phyloP scores from a whole-genome alignment of 2,113 vertebrate species.

The Oreochromis niloticus region DNA sequence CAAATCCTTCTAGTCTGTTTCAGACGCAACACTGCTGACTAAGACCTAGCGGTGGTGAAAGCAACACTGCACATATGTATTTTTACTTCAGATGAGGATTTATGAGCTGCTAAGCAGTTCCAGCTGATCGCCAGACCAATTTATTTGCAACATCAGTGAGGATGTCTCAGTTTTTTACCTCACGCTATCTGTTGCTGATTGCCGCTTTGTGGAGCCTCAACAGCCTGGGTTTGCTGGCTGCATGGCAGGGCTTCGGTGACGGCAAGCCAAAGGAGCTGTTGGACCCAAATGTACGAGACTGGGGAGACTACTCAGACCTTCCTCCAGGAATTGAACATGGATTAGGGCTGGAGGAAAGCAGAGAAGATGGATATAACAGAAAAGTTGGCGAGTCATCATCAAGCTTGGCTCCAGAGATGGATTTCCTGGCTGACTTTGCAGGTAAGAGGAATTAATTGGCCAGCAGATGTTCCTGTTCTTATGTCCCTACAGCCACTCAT shows the following conservation, averaged over 20 bases:
- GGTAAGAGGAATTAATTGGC: constrained; percentile 40
- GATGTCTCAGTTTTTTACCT: constrained; percentile 41
- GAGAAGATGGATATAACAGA: not conserved
- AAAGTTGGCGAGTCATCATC: not conserved
- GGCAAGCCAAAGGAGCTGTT: constrained; percentile 31
- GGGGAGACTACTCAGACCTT: constrained; percentile 67
- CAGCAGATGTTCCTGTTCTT: not conserved
- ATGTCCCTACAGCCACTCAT: not conserved
- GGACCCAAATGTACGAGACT: constrained; percentile 62
- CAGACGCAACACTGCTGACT: not conserved
- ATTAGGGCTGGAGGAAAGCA: constrained; percentile 30
- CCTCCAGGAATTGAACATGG: constrained; percentile 28
- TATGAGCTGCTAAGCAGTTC: not conserved
- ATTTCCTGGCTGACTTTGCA: constrained; percentile 69
- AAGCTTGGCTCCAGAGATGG: constrained; percentile 46
- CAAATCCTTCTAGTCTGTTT: not conserved
- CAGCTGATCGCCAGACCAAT: not conserved
- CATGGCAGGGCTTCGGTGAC: not conserved
- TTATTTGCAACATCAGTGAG: not conserved
- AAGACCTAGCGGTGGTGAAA: not conserved
- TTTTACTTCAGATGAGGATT: not conserved
- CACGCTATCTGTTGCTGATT: constrained; percentile 37
- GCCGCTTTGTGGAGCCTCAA: constrained; percentile 50
- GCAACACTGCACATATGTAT: not conserved
- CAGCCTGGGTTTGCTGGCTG: not conserved